Percentiles rank a stretch among this genome's conserved stretches.
Evolutionary conservation across 2,888 invertebrate species (phyloP).

Genomic region (Sacculina carcini): DNA sequence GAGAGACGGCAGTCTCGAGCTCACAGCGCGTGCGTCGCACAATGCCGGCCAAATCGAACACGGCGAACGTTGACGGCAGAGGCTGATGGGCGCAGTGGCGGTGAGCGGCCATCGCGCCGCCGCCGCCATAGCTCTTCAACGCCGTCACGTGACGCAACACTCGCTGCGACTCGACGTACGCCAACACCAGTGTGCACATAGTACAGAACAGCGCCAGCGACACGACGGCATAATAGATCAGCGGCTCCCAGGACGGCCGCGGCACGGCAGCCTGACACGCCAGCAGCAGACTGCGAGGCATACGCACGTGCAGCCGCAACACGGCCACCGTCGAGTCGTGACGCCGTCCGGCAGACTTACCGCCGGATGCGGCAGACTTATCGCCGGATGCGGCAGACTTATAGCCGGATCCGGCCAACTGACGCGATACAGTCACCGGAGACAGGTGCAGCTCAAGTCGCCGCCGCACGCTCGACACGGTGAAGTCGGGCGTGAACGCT

Average conservation of each 20-base stretch:
- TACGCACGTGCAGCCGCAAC: slow-evolving; percentile 39
- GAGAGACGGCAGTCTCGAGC: neutral
- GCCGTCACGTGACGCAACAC: slow-evolving; percentile 29
- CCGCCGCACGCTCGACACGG: slow-evolving; percentile 41
- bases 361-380: no score
- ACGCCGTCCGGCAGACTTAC: no score
- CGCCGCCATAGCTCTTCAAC: slow-evolving; percentile 20
- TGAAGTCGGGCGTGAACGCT: slow-evolving; percentile 66
- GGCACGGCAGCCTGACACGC: slow-evolving; percentile 38
- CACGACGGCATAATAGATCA: slow-evolving; percentile 35
- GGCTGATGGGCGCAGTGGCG: neutral
- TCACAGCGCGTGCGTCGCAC: no score
- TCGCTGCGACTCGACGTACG: slow-evolving; percentile 42
- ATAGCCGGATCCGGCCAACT: no score
- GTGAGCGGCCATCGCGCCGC: neutral
- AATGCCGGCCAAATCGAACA: neutral
- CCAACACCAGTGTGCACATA: slow-evolving; percentile 34
- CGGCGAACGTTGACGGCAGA: neutral
- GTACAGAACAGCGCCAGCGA: slow-evolving; percentile 33
- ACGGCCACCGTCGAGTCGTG: slow-evolving; percentile 19
- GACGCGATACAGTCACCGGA: slow-evolving; percentile 9
- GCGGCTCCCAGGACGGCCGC: slow-evolving; percentile 48
- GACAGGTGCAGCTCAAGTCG: slow-evolving; percentile 24
- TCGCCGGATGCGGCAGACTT: no score
- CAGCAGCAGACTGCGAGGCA: slow-evolving; percentile 34